Conservation (phyloP, 2,888 invertebrate genomes). For the Cephalotes varians region DNA sequence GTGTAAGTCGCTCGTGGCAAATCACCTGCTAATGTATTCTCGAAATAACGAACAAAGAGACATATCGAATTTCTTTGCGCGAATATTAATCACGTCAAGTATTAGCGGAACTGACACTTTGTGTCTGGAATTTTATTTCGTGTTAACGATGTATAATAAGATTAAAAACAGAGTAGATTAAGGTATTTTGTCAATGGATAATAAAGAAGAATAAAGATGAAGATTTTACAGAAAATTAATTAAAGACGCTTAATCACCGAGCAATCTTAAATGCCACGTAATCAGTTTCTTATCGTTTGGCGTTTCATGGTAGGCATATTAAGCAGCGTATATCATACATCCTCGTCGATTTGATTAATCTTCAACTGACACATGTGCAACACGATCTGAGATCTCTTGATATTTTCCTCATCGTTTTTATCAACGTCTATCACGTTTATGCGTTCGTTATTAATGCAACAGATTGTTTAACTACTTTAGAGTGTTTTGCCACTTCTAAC, state of each 20-base stretch:
- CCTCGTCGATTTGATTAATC: conserved; percentile 26
- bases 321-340: conserved; percentile 10
- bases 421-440: neutral
- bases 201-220: neutral
- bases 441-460: neutral
- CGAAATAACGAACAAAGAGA: conserved; percentile 38
- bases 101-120: neutral
- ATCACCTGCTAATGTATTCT: conserved; percentile 41
- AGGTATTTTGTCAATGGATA: neutral
- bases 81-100: neutral
- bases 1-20: conserved; percentile 34
- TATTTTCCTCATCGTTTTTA: conserved; percentile 36
- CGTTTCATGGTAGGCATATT: neutral
- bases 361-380: neutral
- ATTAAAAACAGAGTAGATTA: neutral
- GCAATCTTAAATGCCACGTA: neutral
- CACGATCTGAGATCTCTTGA: neutral
- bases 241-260: conserved; percentile 6
- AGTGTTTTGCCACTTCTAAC: conserved; percentile 20
- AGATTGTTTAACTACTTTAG: neutral
- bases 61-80: neutral
- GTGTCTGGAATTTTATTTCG: neutral
- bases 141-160: neutral
- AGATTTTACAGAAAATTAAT: conserved; percentile 17
- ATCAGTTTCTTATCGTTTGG: conserved; percentile 29